These are phyloP conservation scores for Catostomus latipinnis DNA, from an alignment of 2,797 vertebrate species.

Conservation along the genomic window DNA sequence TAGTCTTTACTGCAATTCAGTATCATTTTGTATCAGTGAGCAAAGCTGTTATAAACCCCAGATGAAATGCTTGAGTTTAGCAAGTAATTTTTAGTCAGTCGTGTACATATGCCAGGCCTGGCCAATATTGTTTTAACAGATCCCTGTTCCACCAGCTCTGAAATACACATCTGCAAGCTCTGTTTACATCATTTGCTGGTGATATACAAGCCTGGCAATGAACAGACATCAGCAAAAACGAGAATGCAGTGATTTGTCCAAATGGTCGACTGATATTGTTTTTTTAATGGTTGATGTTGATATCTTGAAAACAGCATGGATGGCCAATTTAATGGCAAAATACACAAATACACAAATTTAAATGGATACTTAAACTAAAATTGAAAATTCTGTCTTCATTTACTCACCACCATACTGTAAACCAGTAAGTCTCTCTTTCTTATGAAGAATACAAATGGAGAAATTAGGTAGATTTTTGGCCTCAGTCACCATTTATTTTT, in stretches of 20 bases:
- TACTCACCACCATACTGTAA: too few species aligned
- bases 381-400: too few species aligned
- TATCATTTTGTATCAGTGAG: neutral
- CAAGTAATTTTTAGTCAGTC: neutral
- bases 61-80: conserved; percentile 18
- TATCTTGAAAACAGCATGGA: too few species aligned
- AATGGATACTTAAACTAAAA: too few species aligned
- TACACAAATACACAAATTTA: too few species aligned
- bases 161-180: neutral
- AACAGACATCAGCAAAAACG: conserved; percentile 55
- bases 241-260: conserved; percentile 50
- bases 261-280: too few species aligned
- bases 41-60: neutral
- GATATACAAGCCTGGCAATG: conserved; percentile 50
- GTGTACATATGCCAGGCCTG: neutral
- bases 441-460: too few species aligned
- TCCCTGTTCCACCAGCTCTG: neutral
- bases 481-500: too few species aligned
- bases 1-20: neutral
- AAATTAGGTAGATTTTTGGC: too few species aligned
- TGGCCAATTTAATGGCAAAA: too few species aligned
- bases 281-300: too few species aligned
- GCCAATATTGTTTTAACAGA: conserved; percentile 21
- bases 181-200: conserved; percentile 35
- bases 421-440: too few species aligned